Evolutionary conservation across 2,888 invertebrate genomes (phyloP).

Genomic region (Arrhopalites spinosus): DNA sequence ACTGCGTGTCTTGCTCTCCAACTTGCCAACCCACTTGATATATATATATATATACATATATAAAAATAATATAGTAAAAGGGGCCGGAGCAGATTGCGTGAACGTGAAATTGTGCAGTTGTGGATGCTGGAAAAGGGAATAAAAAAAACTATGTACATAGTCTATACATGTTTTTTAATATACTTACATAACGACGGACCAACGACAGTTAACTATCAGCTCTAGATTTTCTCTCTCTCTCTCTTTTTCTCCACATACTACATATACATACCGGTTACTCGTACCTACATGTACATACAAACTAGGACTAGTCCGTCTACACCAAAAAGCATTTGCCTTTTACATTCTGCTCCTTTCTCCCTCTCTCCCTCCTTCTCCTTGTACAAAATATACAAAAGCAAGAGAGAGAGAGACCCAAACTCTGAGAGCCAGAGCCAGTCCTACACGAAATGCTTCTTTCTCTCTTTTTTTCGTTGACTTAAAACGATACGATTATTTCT

Average conservation of each 20-base stretch:
- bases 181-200: not conserved
- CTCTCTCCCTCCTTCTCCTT: not conserved
- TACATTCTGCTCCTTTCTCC: too few species aligned
- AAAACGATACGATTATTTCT: constrained; percentile 25
- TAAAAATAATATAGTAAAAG: not conserved
- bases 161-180: not conserved
- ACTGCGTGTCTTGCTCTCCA: constrained; percentile 33
- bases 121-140: not conserved
- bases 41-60: not conserved
- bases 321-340: not conserved
- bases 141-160: not conserved
- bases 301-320: not conserved
- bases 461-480: not conserved
- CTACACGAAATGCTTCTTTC: not conserved
- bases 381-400: too few species aligned
- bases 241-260: too few species aligned
- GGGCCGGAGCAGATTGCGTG: not conserved
- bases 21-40: constrained; percentile 19
- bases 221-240: not conserved
- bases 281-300: too few species aligned
- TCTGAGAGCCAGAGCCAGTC: too few species aligned
- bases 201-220: constrained; percentile 10
- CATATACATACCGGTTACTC: too few species aligned
- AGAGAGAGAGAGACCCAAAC: too few species aligned
- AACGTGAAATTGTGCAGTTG: not conserved